Base-by-base conservation (phyloP, 2,113 vertebrate genomes). In the Lethenteron reissneri region DNA sequence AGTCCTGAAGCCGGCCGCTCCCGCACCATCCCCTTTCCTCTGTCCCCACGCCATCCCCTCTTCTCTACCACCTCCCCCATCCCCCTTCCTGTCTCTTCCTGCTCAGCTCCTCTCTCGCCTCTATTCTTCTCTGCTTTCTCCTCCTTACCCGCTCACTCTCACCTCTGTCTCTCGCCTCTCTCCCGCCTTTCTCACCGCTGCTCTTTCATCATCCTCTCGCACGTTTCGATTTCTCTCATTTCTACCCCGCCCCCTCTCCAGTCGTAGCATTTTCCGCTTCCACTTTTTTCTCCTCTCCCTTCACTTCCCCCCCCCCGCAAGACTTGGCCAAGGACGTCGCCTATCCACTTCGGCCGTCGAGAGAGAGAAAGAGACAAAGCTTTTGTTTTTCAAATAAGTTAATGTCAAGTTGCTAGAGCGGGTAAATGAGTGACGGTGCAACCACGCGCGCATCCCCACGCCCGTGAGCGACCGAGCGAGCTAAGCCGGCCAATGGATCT, bases 1-100 rank as follows among this genome's bases (percentile, higher is more conserved):
- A 99, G 25, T 68, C 64, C 21, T 68, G 25, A 68, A n/a, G 25
- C 25, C 8, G n/a, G n/a, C 25, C n/a, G 64, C 21, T 68, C 10
- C 64, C 64, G n/a, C 64, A n/a, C 64, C 10, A n/a, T 68, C 62
- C 10, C 15, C 21, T 15, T 68, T 68, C 9, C 21, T 68, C 21
- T 68, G 5, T n/a, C 21, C 21, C 25, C n/a, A 68, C n/a, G 10
- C 10, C 9, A 15, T n/a, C n/a, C 11, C 25, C 64, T 17, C 25
- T n/a, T 17, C n/a, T 68, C 64, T 17, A 68, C 25, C n/a, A 17
- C 25, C 25, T 17, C 25, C 25, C 25, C 11, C 8, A 8, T n/a
- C 62, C n/a, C 64, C 14, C 17, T 11, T 68, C n/a, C n/a, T 68
- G n/a, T 68, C 9, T 64, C 17, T 64, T 64, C 60, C 3, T 64